A percentile compares a stretch with the other conserved stretches of the same genome.
Evolutionary conservation across 2,113 vertebrate species (phyloP).

Genomic region (Tachuris rubrigastra): DNA sequence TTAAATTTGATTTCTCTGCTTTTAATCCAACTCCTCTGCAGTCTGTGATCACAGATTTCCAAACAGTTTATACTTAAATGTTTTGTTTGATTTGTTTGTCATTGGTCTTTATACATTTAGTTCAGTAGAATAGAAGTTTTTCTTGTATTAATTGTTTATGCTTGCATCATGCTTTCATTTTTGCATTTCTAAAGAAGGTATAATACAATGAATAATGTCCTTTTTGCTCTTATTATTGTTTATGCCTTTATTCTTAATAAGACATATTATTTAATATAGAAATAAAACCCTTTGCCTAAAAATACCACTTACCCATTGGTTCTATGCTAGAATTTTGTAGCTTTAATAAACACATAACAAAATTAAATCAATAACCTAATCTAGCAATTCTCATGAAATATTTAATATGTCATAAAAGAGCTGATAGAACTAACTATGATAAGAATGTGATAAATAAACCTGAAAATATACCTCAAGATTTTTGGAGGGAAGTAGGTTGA

Average conservation of each 20-base stretch:
- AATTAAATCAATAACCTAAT: neutral
- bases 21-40: neutral
- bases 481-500: accelerated
- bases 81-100: neutral
- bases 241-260: neutral
- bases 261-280: neutral
- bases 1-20: neutral
- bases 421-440: neutral
- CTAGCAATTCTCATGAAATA: neutral
- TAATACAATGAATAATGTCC: neutral
- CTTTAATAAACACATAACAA: neutral
- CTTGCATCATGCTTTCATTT: neutral
- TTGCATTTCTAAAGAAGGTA: neutral
- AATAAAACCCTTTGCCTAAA: neutral
- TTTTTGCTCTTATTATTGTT: neutral
- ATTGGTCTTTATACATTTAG: neutral
- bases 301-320: neutral
- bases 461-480: neutral
- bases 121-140: neutral
- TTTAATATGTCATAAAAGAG: neutral
- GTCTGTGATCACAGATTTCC: neutral
- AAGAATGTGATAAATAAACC: neutral
- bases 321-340: neutral
- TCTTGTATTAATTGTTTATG: neutral
- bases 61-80: neutral